phyloP scores from a whole-genome alignment of 2,797 vertebrate species.

The Malacoctenus gilli region DNA sequence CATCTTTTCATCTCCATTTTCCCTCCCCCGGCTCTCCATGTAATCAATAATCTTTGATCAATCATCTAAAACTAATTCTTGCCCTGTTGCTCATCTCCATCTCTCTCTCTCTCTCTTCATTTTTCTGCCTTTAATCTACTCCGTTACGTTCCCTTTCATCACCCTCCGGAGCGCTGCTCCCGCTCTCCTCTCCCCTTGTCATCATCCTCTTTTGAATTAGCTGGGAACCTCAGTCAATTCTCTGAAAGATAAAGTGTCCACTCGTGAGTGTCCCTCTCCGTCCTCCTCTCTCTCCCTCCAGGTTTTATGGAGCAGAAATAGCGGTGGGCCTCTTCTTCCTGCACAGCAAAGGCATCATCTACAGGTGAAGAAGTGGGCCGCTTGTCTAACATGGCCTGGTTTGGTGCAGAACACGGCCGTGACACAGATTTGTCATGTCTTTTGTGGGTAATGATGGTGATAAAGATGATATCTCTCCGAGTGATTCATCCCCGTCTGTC shows the following conservation, averaged over 20 bases:
- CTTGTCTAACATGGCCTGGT: constrained; percentile 30
- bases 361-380: constrained; percentile 80
- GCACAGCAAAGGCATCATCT: constrained; percentile 91
- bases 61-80: constrained; percentile 59
- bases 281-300: constrained; percentile 46
- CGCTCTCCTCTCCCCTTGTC: constrained; percentile 28
- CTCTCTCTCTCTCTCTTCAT: constrained; percentile 46
- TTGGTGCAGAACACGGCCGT: constrained; percentile 19
- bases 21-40: constrained; percentile 47
- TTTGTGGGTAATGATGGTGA: constrained; percentile 52
- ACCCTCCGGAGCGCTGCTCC: constrained; percentile 39
- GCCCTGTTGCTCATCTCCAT: constrained; percentile 50
- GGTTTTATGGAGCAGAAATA: constrained; percentile 93
- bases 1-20: constrained; percentile 41
- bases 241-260: constrained; percentile 40
- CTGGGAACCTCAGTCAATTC: constrained; percentile 34
- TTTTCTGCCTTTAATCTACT: constrained; percentile 61
- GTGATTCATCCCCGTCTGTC: constrained; percentile 48
- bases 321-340: constrained; percentile 92
- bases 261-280: constrained; percentile 6
- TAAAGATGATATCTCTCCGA: constrained; percentile 62
- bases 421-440: constrained; percentile 62
- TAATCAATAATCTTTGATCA: constrained; percentile 75
- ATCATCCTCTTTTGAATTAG: constrained; percentile 43
- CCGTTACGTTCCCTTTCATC: constrained; percentile 71